Percentiles rank a stretch among this genome's conserved stretches.
These are phyloP conservation scores for Diarsia brunnea DNA, from an alignment of 2,888 invertebrate species.

Conservation along the genomic window DNA sequence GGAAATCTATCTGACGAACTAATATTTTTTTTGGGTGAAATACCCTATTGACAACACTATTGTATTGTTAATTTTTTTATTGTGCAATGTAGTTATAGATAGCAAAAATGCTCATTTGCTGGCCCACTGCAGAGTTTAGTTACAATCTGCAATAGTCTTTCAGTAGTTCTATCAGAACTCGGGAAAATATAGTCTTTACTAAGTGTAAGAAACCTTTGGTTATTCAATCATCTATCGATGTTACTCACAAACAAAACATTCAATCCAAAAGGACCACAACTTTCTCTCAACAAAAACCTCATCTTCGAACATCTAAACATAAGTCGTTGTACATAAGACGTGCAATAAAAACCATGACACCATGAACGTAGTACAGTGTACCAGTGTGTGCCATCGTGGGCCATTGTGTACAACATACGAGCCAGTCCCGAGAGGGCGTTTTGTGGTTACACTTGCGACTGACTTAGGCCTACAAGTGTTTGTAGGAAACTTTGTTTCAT, in stretches of 20 bases:
- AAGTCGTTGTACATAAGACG: not conserved
- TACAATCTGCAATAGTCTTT: too few relatives aligned
- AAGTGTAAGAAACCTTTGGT: too few relatives aligned
- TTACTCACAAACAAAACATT: not conserved
- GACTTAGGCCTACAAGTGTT: constrained; percentile 80
- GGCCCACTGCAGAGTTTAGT: not conserved
- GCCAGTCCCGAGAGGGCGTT: constrained; percentile 80
- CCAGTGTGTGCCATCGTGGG: constrained; percentile 43
- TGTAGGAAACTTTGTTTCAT: constrained; percentile 81
- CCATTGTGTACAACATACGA: constrained; percentile 47
- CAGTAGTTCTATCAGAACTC: too few relatives aligned
- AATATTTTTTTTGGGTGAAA: too few relatives aligned
- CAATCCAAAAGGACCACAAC: not conserved
- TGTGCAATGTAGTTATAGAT: not conserved
- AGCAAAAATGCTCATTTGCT: not conserved
- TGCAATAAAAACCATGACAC: constrained; percentile 50
- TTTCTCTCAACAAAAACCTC: constrained; percentile 1
- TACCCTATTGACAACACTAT: not conserved
- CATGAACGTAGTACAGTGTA: constrained; percentile 53
- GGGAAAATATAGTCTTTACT: too few relatives aligned
- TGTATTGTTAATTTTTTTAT: too few relatives aligned
- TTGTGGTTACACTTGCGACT: constrained; percentile 82
- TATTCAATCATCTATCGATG: not conserved
- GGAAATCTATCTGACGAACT: too few relatives aligned
- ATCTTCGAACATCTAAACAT: constrained; percentile 2